Evolutionary conservation across 2,113 vertebrate species (phyloP).

Genomic region (Gopherus evgoodei): DNA sequence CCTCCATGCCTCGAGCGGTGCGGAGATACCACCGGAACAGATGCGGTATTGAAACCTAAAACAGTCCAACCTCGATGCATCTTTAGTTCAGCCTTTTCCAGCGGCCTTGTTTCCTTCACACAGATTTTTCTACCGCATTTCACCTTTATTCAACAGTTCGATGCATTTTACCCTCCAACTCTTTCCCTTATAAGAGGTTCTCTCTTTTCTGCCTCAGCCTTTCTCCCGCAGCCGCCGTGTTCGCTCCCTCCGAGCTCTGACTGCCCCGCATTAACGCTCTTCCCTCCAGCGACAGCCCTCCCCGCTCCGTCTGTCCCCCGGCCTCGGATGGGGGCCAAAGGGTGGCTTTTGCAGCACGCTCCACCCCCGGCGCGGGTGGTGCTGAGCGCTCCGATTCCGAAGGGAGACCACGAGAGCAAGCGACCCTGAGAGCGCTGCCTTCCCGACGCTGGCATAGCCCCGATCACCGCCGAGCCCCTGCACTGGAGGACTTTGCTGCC

Average conservation of each 20-base stretch:
- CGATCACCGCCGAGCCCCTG: background rate
- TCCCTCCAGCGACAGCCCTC: background rate
- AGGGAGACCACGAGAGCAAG: background rate
- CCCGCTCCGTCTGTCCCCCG: background rate
- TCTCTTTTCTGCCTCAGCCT: background rate
- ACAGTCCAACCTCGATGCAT: background rate
- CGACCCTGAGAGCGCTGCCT: background rate
- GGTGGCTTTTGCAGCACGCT: background rate
- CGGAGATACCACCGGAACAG: fast-evolving
- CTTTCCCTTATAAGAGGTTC: background rate
- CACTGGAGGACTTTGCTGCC: too few relatives aligned
- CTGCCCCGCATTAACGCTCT: background rate
- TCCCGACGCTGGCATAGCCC: background rate
- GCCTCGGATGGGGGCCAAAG: background rate
- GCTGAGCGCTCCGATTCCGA: background rate
- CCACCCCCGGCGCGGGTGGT: background rate
- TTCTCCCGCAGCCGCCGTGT: background rate
- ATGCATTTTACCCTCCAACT: background rate
- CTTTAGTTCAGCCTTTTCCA: fast-evolving
- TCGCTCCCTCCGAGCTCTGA: background rate
- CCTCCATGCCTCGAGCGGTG: background rate
- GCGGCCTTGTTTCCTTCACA: background rate
- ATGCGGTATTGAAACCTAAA: background rate
- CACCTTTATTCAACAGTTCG: background rate
- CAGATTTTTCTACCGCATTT: background rate